Evolutionary conservation across 2,113 vertebrate genomes (phyloP), one percentile per base, ranked within the genome.

Genomic region (Suncus etruscus): DNA sequence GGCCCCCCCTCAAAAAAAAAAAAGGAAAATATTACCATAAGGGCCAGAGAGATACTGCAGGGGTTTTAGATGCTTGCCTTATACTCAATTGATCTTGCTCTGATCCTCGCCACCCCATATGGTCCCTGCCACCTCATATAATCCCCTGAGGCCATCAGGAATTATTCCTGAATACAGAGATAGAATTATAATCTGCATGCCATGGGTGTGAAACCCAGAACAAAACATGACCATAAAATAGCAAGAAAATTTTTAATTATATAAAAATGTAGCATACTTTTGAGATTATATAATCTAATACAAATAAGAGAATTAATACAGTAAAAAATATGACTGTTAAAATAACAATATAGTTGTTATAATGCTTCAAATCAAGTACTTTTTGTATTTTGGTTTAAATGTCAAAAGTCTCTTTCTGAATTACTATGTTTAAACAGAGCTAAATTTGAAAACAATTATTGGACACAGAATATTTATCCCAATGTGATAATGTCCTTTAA

Each of bases 11-110:
- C 39, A 39, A 39, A 39, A 39, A 39, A 39, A 39, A 2, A 72
- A 84, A 20, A 91, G 84, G 48, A 50, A 94, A 77, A 74, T 77
- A 51, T 47, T 61, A 82, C 29, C 32, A 78, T 45, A 87, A 25
- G 16, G 7, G 58, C 18, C 18, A 8, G 16, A 61, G 58, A 61
- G 6, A 22, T 16, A 61, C 16, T 22, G 22, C 6, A 20, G 58
- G 18, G 58, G 58, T 61, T 20, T 61, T 20, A 61, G 58, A 20
- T 22, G 58, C 58, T 61, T 20, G 22, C 58, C 58, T 61, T 61
- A 20, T 6, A 61, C 18, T 4, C 18, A 8, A 20, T 20, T 16
- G 15, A 61, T 6, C 18, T 20, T 61, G 18, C 16, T 61, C 22
- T 61, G 58, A 61, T 3, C 16, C 58, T 6, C 14, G 4, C 16